Base-by-base conservation (phyloP, 1,140 invertebrate species). In the Phenacoccus solenopsis region DNA sequence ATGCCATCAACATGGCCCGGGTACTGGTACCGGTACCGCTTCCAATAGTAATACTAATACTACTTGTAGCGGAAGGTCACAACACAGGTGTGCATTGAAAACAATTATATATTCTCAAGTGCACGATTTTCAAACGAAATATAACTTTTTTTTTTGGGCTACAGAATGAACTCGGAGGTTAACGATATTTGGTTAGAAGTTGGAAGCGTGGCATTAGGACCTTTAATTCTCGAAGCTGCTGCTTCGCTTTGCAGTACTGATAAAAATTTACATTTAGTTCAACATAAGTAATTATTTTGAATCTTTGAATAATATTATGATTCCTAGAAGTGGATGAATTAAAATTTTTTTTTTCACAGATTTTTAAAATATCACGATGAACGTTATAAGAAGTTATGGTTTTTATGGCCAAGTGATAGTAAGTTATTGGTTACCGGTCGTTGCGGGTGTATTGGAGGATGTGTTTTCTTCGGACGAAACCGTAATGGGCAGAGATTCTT, bases 381-480 rank as follows among this genome's bases (percentile, higher is more conserved):
- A 32, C 85, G 87, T 72, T 89, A 87, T 0, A 94, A 93, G 78
- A 84, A 93, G 71, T 80, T 99, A 9, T 96, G 94, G 92, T 98
- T 98, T 77, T 79, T 98, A 0, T 98, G 96, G 95, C 85, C 88
- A 0, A 82, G 81, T 72, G 86, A 89, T 75, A 64, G 35, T 13
- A 81, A 84, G 72, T 80, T 82, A 30, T 27, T 71, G n/a, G 64
- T 70, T 30, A 75, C 78, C 7, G 83, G 84, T n/a, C 90, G 89
- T 73, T 98, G 97, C 79, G 96, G 94, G 0, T 99, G 97, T 80
- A 88, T 91, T 56, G 96, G 96, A 1, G 94, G 94, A 0, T 98
- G 93, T 77, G 81, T 82, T 16, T 99, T 99, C 80, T 98, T 98
- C 79, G 95, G 94, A 3, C 88, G 83, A 59, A 94, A 94, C 78